These are phyloP conservation scores for Hydrolagus affinis DNA, from an alignment of 2,113 vertebrate species.

Conservation along the genomic window DNA sequence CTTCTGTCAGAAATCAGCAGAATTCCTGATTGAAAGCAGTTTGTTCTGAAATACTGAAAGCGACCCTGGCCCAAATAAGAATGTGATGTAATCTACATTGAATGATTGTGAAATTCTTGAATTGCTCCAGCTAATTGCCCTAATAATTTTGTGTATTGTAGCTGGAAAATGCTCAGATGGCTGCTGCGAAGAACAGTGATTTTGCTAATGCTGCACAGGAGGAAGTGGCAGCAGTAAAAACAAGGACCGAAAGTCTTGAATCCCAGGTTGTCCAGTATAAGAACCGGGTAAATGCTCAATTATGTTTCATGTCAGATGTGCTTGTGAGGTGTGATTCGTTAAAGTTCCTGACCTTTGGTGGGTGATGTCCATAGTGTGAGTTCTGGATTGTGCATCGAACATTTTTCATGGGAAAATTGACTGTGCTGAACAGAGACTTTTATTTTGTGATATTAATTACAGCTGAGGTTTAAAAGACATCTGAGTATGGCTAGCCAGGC, in stretches of 20 bases:
- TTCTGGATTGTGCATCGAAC: neutral
- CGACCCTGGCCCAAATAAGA: no score
- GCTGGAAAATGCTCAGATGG: slow-evolving; percentile 64
- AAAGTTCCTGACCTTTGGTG: neutral
- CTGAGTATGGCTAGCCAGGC: neutral
- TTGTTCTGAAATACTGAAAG: no score
- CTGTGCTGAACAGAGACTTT: neutral
- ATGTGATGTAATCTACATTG: neutral
- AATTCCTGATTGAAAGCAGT: no score
- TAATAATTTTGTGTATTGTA: slow-evolving; percentile 40
- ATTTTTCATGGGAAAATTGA: neutral
- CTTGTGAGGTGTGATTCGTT: neutral
- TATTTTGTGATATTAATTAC: neutral
- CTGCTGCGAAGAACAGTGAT: slow-evolving; percentile 52
- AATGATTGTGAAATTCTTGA: neutral
- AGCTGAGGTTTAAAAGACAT: no score
- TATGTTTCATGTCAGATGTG: no score
- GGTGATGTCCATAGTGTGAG: neutral
- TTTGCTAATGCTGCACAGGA: slow-evolving; percentile 52
- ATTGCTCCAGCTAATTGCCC: neutral
- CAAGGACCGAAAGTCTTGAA: slow-evolving; percentile 50
- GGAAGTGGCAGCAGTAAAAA: slow-evolving; percentile 55
- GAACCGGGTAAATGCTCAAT: slow-evolving; percentile 50
- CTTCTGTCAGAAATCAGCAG: no score
- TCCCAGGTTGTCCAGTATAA: slow-evolving; percentile 56